Evolutionary conservation across 2,888 invertebrate genomes (phyloP), one percentile per base, ranked within the genome.

Genomic region (Resseliella maxima): DNA sequence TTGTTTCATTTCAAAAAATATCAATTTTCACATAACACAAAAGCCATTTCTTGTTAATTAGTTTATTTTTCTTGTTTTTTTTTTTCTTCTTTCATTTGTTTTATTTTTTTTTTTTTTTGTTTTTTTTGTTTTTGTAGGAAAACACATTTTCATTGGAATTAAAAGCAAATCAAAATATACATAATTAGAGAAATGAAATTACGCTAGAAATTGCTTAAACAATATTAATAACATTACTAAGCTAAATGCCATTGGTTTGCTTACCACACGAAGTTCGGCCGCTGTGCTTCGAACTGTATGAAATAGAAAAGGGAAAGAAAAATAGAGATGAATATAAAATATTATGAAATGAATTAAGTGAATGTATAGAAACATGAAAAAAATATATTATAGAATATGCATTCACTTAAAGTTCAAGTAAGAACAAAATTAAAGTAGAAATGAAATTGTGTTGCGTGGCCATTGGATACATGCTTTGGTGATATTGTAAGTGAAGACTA

Each of bases 151-250:
- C 72, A 72, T 72, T 72, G 72, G 72, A 72, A 72, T 72, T 72
- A 31, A 72, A 72, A 27, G 72, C 72, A 72, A 72, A 72, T 72
- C 31, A 72, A 72, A 72, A 72, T 72, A n/a, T n/a, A 72, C 35
- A 72, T 72, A 72, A 72, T 72, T 72, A 31, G 15, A 31, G 72
- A 31, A 59, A 59, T 3, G 15, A 36, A 83, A 83, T 83, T 83
- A 83, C 83, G 38, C 83, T 83, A 83, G 38, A 83, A 83, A 83
- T 36, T 83, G 83, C 38, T 83, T 83, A 83, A 83, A 83, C 83
- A 83, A 83, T 83, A 83, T 83, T 83, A 38, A 83, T 83, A 83
- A 38, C 83, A 38, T 83, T 38, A 83, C 83, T 83, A 83, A 38
- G 83, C 83, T 38, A 83, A 38, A 83, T 83, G 24, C 38, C 83